These are phyloP conservation scores for Odontocerum albicorne DNA, from an alignment of 2,888 invertebrate species.

Conservation along the genomic window DNA sequence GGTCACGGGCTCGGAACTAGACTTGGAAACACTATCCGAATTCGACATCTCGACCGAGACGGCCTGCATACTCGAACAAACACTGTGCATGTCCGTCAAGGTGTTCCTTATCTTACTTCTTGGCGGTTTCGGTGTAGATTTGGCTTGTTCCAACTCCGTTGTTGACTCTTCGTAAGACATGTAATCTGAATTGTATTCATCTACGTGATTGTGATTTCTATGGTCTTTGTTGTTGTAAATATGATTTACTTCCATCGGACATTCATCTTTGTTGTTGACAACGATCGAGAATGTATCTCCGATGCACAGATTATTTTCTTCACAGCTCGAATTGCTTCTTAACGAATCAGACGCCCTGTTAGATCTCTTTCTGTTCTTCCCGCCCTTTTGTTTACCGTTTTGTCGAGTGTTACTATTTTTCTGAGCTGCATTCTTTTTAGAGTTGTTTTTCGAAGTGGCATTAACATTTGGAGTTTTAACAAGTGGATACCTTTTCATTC, in stretches of 20 bases:
- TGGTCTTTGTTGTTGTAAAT: constrained; percentile 3
- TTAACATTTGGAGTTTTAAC: not conserved
- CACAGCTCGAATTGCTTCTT: constrained; percentile 21
- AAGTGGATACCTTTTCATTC: not conserved
- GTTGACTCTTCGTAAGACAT: constrained; percentile 8
- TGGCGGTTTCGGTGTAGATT: not conserved
- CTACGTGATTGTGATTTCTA: not conserved
- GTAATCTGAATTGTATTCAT: constrained; percentile 2
- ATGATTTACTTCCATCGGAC: constrained; percentile 7
- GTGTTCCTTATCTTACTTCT: constrained; percentile 5
- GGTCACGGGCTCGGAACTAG: not conserved
- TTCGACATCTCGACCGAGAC: constrained; percentile 4
- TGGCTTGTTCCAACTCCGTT: not conserved
- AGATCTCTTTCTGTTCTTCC: constrained; percentile 16
- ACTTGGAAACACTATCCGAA: not conserved
- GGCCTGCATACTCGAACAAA: constrained; percentile 24
- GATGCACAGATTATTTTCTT: constrained; percentile 5
- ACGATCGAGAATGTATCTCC: not conserved
- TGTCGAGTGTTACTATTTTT: constrained; percentile 9
- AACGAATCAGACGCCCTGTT: constrained; percentile 7
- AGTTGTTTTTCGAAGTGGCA: not conserved
- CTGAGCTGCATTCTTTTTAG: constrained; percentile 5
- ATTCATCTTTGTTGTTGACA: not conserved
- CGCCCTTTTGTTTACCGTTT: constrained; percentile 16
- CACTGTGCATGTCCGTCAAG: constrained; percentile 17